These are phyloP conservation scores for Athalia circularis DNA, from an alignment of 2,888 invertebrate species.

Conservation along the genomic window DNA sequence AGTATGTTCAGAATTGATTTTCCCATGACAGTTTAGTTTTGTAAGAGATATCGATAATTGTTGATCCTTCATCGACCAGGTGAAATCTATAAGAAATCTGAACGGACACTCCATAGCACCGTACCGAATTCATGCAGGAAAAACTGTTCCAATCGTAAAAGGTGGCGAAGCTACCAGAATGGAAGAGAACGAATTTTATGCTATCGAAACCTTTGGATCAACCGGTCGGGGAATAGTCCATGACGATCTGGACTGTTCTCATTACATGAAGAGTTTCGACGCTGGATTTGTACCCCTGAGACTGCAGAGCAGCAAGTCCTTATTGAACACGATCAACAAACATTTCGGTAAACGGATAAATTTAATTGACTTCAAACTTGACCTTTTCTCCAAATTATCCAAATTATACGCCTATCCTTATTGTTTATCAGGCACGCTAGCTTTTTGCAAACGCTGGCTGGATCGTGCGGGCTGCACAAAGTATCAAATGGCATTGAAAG, in stretches of 20 bases:
- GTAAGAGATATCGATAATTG: background rate
- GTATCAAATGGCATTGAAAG: constrained; percentile 98
- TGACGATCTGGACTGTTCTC: constrained; percentile 99
- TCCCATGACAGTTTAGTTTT: background rate
- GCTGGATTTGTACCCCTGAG: constrained; percentile 93
- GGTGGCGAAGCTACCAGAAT: constrained; percentile 98
- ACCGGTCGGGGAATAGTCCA: constrained; percentile 96
- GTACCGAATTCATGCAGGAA: constrained; percentile 97
- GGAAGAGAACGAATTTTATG: constrained; percentile 99
- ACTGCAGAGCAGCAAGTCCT: constrained; percentile 93
- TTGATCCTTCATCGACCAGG: constrained; percentile 65
- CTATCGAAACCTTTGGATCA: constrained; percentile 99
- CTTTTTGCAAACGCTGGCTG: constrained; percentile 99
- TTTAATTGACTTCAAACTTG: no score
- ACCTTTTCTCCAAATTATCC: no score
- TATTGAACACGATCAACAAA: constrained; percentile 95
- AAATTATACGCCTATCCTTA: no score
- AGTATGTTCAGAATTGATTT: constrained; percentile 7
- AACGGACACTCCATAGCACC: constrained; percentile 99
- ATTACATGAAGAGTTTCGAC: constrained; percentile 99
- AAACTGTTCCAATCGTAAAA: constrained; percentile 99
- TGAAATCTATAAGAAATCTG: constrained; percentile 98
- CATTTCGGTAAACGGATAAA: constrained; percentile 83
- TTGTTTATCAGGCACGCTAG: constrained; percentile 81
- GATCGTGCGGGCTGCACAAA: constrained; percentile 97